phyloP scores from a whole-genome alignment of 2,888 invertebrate species.

The Odontocolon sp. region DNA sequence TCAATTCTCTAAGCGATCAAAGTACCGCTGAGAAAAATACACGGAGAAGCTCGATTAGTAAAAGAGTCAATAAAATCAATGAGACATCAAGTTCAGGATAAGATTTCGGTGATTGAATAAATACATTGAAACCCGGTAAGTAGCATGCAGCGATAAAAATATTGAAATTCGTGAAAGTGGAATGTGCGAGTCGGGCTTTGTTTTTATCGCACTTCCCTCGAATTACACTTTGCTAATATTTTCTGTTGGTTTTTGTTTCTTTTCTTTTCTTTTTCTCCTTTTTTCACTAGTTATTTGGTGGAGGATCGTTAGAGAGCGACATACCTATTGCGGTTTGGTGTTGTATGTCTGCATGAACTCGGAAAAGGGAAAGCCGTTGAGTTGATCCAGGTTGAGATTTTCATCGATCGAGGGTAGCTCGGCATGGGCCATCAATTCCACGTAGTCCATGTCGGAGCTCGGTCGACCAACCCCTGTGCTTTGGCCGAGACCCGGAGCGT shows the following conservation, averaged over 20 bases:
- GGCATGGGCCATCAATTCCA: slow-evolving; percentile 75
- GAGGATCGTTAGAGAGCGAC: slow-evolving; percentile 52
- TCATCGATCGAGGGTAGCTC: slow-evolving; percentile 77
- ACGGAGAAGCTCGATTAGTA: no score
- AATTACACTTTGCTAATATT: neutral
- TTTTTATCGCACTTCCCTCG: neutral
- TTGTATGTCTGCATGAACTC: slow-evolving; percentile 78
- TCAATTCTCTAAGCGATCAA: neutral
- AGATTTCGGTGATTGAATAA: neutral
- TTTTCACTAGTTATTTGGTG: slow-evolving; percentile 16
- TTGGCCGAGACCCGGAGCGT: slow-evolving; percentile 80
- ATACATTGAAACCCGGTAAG: neutral
- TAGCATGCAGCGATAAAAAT: slow-evolving; percentile 25
- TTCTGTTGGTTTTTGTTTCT: neutral
- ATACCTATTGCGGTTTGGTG: slow-evolving; percentile 76
- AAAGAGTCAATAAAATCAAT: slow-evolving; percentile 32
- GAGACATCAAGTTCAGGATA: neutral
- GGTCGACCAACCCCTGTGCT: slow-evolving; percentile 73
- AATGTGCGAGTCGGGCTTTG: neutral
- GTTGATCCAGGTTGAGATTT: slow-evolving; percentile 78
- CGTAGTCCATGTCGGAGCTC: slow-evolving; percentile 78
- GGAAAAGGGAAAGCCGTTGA: slow-evolving; percentile 74
- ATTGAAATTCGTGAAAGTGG: slow-evolving; percentile 8
- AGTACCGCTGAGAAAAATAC: neutral
- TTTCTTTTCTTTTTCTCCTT: neutral